These are phyloP conservation scores for Pseudococcus jackbeardsleyi DNA, from an alignment of 2,888 invertebrate species.

Conservation along the genomic window DNA sequence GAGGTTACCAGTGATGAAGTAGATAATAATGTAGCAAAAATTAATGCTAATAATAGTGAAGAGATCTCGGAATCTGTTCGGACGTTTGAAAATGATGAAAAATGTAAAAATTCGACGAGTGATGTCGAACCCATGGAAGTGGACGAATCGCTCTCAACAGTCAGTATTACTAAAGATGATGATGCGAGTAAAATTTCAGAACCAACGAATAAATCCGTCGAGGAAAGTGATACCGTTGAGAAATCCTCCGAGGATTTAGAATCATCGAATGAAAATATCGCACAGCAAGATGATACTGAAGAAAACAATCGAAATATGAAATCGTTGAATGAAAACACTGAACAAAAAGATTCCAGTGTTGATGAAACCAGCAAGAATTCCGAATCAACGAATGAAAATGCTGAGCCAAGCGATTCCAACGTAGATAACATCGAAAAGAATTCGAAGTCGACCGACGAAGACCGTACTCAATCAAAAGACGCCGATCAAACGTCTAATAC, in stretches of 20 bases:
- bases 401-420: background rate
- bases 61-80: background rate
- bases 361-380: background rate
- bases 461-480: background rate
- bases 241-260: background rate
- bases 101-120: background rate
- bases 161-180: background rate
- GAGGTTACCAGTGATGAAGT: background rate
- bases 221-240: background rate
- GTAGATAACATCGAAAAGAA: background rate
- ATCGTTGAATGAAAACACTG: background rate
- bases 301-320: background rate
- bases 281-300: background rate
- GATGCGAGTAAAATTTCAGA: background rate
- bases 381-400: background rate
- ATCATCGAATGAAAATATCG: background rate
- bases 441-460: background rate
- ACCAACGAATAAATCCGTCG: background rate
- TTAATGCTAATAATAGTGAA: background rate
- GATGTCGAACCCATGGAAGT: constrained; percentile 47
- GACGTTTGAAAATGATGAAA: background rate
- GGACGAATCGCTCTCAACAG: background rate
- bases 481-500: background rate
- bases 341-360: too few relatives aligned
- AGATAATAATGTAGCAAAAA: background rate